Conservation (phyloP, 2,113 vertebrate species). For the Thomomys bottae region DNA sequence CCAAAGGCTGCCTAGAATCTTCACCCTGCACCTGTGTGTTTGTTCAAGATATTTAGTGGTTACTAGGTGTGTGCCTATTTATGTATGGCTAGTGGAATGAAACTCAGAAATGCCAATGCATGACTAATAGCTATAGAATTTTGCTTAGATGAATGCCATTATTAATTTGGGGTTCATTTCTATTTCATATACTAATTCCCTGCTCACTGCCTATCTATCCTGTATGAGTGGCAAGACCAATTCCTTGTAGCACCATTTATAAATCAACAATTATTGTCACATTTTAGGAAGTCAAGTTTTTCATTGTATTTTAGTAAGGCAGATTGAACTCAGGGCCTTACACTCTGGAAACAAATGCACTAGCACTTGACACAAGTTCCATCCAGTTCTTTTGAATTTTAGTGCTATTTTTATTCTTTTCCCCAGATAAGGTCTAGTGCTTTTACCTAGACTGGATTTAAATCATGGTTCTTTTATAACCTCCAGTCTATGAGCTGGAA, state of each 20-base stretch:
- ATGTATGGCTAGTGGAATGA: background rate
- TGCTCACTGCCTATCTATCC: background rate
- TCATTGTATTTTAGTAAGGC: too few relatives aligned
- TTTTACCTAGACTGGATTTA: too few relatives aligned
- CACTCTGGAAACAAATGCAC: too few relatives aligned
- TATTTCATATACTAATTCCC: constrained; percentile 19
- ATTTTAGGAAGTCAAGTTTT: background rate
- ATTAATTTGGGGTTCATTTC: constrained; percentile 62
- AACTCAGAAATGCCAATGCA: background rate
- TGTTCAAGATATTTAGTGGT: constrained; percentile 2
- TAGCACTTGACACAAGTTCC: too few relatives aligned
- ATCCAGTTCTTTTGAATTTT: too few relatives aligned
- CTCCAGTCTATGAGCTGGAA: too few relatives aligned
- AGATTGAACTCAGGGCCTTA: too few relatives aligned
- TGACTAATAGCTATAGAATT: constrained; percentile 51
- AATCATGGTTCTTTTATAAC: too few relatives aligned
- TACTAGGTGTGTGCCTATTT: constrained; percentile 33
- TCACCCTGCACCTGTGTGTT: background rate
- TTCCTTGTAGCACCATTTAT: constrained; percentile 6
- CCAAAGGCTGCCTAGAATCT: background rate
- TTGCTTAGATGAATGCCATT: constrained; percentile 38
- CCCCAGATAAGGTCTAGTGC: too few relatives aligned
- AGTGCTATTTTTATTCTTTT: too few relatives aligned
- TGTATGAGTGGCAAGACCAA: background rate
- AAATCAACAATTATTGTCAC: background rate